Percentiles rank a stretch among this genome's conserved stretches.
These are phyloP conservation scores for Nemapogon koenigi DNA, from an alignment of 2,888 invertebrate genomes.

Conservation along the genomic window DNA sequence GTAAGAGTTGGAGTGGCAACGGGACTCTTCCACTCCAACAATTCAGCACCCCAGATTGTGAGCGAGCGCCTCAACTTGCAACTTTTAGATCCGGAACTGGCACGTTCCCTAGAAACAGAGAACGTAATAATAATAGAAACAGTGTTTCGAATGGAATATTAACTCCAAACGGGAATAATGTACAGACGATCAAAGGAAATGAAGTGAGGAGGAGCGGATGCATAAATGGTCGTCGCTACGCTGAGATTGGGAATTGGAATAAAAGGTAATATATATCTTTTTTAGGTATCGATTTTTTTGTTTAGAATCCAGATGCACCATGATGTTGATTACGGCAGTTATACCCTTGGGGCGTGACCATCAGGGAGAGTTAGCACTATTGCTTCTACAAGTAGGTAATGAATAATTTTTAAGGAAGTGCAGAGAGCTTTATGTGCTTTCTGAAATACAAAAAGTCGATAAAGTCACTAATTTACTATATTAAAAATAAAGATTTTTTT, in stretches of 20 bases:
- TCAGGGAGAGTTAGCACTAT: too few species aligned
- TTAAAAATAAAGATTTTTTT: too few species aligned
- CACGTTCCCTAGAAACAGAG: conserved; percentile 57
- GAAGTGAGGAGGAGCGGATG: conserved; percentile 60
- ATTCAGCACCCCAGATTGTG: conserved; percentile 36
- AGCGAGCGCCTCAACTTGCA: conserved; percentile 47
- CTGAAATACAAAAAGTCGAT: too few species aligned
- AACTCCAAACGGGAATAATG: conserved; percentile 59
- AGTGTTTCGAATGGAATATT: conserved; percentile 51
- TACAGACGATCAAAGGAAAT: conserved; percentile 52
- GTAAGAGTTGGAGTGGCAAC: conserved; percentile 63
- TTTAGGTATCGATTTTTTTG: too few species aligned
- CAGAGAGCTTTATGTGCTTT: too few species aligned
- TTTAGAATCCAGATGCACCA: too few species aligned
- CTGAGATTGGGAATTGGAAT: conserved; percentile 67
- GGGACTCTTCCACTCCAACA: conserved; percentile 58
- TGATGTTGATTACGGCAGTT: too few species aligned
- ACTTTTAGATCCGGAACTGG: conserved; percentile 59
- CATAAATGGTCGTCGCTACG: conserved; percentile 61
- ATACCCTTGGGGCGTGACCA: too few species aligned
- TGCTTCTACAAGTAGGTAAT: too few species aligned
- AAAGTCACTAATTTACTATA: too few species aligned
- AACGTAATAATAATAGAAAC: conserved; percentile 46
- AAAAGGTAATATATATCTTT: too few species aligned
- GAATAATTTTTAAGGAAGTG: too few species aligned